Evolutionary conservation across 1,140 invertebrate species (phyloP).

Genomic region (Orius laevigatus): DNA sequence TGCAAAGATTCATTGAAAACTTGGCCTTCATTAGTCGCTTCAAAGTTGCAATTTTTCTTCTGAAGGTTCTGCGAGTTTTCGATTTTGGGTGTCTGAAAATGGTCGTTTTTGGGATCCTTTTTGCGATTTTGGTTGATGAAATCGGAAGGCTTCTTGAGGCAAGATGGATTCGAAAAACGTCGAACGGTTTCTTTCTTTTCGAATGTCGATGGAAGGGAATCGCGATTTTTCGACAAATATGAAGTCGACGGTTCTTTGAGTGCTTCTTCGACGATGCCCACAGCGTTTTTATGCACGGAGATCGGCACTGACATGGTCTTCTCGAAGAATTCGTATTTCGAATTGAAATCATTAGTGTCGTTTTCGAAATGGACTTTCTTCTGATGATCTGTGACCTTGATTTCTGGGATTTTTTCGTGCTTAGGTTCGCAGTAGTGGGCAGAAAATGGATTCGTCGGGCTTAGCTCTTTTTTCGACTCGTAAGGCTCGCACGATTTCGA

Average conservation of each 20-base stretch:
- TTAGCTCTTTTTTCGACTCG: neutral
- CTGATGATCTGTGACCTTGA: neutral
- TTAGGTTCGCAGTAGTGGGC: neutral
- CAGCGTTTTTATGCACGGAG: constrained; percentile 1
- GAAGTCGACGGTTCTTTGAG: constrained; percentile 1
- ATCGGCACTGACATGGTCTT: neutral
- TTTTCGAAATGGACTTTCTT: neutral
- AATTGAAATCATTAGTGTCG: neutral
- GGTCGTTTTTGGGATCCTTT: too few species aligned
- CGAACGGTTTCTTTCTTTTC: neutral
- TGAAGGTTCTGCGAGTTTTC: too few species aligned
- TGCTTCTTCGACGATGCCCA: constrained; percentile 1
- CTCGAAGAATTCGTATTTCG: constrained; percentile 8
- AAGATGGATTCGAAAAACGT: neutral
- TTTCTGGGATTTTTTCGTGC: neutral
- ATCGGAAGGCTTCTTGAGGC: constrained; percentile 2
- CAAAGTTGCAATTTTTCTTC: too few species aligned
- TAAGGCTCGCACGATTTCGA: constrained; percentile 7
- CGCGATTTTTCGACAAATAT: neutral
- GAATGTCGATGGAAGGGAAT: neutral
- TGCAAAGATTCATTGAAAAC: too few species aligned
- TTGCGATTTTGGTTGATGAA: constrained; percentile 1
- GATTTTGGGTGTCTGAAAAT: too few species aligned
- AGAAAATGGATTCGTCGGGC: neutral
- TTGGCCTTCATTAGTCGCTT: too few species aligned